Evolutionary conservation across 2,113 vertebrate genomes (phyloP), one percentile per base, ranked within the genome.

Genomic region (Crocuta crocuta): DNA sequence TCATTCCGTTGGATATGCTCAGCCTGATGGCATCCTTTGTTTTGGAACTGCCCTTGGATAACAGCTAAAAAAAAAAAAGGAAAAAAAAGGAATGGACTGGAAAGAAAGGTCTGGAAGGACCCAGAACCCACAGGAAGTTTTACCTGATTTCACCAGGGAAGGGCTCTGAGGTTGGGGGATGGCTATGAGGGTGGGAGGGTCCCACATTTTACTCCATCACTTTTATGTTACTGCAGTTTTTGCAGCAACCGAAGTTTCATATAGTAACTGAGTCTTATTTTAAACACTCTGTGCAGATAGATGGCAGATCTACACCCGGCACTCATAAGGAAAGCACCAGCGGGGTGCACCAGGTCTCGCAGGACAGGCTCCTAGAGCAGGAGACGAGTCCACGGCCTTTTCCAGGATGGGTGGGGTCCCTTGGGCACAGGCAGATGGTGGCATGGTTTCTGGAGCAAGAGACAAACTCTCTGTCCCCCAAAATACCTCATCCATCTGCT

Each of bases 401-500:
- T 65, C 48, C 81, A 35, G 94, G 65, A 26, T 28, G 89, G 94
- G 92, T 68, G 61, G 89, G 79, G 92, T 85, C 86, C 65, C 79
- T 24, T 7, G 12, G 31, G 66, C 26, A 5, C 23, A 35, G 70
- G 89, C 97, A 97, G 94, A 97, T 97, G 97, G 89, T n/a, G 31
- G 92, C 83, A 79, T 74, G 92, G 89, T 89, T 97, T 98, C 97
- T 93, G 28, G 43, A 92, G 70, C 58, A 81, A 33, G 39, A 28
- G 73, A 93, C 92, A 92, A 98, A 95, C 92, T 35, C 86, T 94
- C 61, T 90, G 86, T 79, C 89, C 92, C 95, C 76, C 91, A 68
- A 97, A 97, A 97, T 97, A 97, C 94, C 81, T 91, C 79, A 8
- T 50, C 73, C 98, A 98, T 95, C 97, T 98, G 97, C 96, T 97